Base-by-base conservation (phyloP, 2,888 invertebrate genomes). In the Saturnia pavonia region DNA sequence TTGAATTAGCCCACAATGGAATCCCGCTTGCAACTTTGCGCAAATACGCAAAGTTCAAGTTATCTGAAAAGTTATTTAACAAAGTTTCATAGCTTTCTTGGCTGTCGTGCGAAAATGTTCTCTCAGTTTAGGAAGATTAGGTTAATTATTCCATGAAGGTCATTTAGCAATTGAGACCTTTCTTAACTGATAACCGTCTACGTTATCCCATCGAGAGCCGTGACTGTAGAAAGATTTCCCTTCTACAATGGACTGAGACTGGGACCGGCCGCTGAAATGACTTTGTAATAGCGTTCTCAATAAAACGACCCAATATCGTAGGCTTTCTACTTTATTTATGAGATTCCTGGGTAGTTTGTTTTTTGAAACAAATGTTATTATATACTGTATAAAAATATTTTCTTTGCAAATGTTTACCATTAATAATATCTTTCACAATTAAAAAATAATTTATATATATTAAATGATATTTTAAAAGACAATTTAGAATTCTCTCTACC, bases 51-150 rank as follows among this genome's bases (percentile, higher is more conserved):
- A 88, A 92, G 90, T 92, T 92, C 92, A 93, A 94, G 92, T 94
- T 94, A 94, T 94, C 93, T 93, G 93, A 94, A 94, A 94, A 94
- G 93, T 94, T 94, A 94, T 93, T 94, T 93, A 94, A 94, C 94
- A 94, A 94, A 94, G 94, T 94, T 94, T 94, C 94, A 93, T 93
- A 92, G 93, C 93, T 91, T 92, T 93, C 90, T 90, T 86, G 85
- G 84, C 76, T 78, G 90, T 83, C 82, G 82, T 78, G 79, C 82
- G 88, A 92, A 85, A 90, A 88, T 91, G 87, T 77, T 86, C 91
- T 88, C 81, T 91, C 85, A 82, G 83, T 74, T 78, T 80, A 80
- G 74, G 79, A 79, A 72, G 82, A 88, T 92, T 91, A 83, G 85
- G 90, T 90, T 85, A 88, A 86, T 90, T 89, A 85, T 92, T 80